Evolutionary conservation across 2,888 invertebrate genomes (phyloP), one percentile per base, ranked within the genome.

Genomic region (Eustalomyia histrio): DNA sequence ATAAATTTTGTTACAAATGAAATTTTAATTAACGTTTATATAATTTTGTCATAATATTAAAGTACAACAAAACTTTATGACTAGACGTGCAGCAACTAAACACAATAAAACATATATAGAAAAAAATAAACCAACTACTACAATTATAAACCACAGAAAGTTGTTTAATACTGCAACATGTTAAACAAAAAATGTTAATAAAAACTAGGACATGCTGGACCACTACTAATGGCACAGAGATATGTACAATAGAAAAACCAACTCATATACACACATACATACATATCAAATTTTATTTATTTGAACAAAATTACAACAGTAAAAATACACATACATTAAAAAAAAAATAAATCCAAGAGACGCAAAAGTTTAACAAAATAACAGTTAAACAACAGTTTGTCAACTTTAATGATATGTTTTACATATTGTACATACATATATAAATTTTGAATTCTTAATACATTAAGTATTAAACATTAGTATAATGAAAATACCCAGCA

Each of bases 121-220:
- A 43, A 43, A 47, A 47, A 39, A 39, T 12, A 10, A 39, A 39
- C 8, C 43, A n/a, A 47, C 43, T 39, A 39, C 12, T n/a, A 47
- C 43, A n/a, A 47, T n/a, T 47, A 39, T 14, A 47, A 47, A 47
- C 43, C 43, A 47, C 43, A 47, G 6, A 47, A 47, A 47, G n/a
- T 1, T 16, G 43, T n/a, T 14, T 47, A 47, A 47, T 39, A 47
- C 43, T 47, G 6, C 43, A 47, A 47, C n/a, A n/a, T 47, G n/a
- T 14, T n/a, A n/a, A n/a, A 5, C n/a, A 47, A n/a, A 47, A 47
- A n/a, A 47, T 47, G 43, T n/a, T 12, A 47, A n/a, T 47, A n/a
- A n/a, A 47, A 47, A n/a, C 43, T n/a, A 47, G 43, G 43, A 47
- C 43, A 47, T 47, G n/a, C 43, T 39, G 39, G 39, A 39, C 10